Evolutionary conservation across 2,888 invertebrate species (phyloP), one percentile per base, ranked within the genome.

Genomic region (Trachelus stipa): DNA sequence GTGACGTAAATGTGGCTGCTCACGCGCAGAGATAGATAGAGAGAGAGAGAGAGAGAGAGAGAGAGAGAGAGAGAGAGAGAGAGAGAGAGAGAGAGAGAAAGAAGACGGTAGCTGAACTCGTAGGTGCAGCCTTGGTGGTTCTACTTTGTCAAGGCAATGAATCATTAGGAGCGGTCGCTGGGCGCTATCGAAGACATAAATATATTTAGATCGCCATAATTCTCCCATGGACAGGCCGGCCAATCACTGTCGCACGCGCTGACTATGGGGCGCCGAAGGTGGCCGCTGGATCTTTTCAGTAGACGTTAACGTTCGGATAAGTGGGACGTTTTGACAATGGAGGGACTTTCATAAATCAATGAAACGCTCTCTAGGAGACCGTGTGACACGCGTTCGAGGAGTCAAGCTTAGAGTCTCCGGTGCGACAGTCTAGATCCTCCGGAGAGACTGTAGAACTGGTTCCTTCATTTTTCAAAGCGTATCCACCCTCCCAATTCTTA

Each of bases 131-230:
- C 31, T 4, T 69, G 33, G 31, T 15, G 69, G 31, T 33, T 12
- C 69, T 69, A 69, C 69, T 69, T 69, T 69, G 69, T 69, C 69
- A 69, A 4, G 30, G 31, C 69, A 69, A 69, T 69, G 69, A 69
- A 69, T 69, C 69, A 69, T 69, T 69, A 69, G 31, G 11, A 69
- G 69, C 69, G 69, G 69, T 69, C 11, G 69, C 69, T 6, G 33
- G 69, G 69, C 69, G 69, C 69, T 69, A 69, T 69, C 69, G 69
- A 30, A 69, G 69, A 84, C 85, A 86, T 83, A 87, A 87, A 87
- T 87, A 86, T 87, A 87, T 83, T 82, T 79, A 75, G 83, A 77
- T 83, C 84, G 86, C 84, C 85, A 86, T 87, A 87, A 87, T 87
- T 87, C 87, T 34, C 34, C 69, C 34, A 73, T 73, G 73, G 73